phyloP scores from a whole-genome alignment of 2,888 invertebrate species.

The Hecatera dysodea region DNA sequence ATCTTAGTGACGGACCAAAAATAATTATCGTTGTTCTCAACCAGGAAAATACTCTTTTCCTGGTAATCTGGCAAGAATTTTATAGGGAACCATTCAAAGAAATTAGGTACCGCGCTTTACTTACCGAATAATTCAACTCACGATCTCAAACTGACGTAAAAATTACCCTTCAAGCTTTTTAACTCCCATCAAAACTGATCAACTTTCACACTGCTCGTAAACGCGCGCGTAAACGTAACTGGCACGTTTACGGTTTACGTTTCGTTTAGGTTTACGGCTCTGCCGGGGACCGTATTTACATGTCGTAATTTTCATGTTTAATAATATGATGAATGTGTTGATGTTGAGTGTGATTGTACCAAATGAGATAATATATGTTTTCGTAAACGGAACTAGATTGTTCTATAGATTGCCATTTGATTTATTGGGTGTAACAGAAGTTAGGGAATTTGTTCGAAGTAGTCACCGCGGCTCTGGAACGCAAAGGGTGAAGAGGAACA shows the following conservation, averaged over 20 bases:
- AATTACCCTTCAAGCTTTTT: constrained; percentile 37
- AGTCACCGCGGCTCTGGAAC: too few species aligned
- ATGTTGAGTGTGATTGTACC: constrained; percentile 33
- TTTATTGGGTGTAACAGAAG: too few species aligned
- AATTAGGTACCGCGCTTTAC: neutral
- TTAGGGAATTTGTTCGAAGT: too few species aligned
- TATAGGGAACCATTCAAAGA: neutral
- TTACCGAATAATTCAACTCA: constrained; percentile 24
- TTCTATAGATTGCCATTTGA: neutral
- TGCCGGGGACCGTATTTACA: constrained; percentile 69
- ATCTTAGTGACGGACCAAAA: too few species aligned
- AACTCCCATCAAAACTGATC: constrained; percentile 58
- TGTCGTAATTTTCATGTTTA: constrained; percentile 64
- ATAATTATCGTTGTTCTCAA: too few species aligned
- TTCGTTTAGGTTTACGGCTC: constrained; percentile 74
- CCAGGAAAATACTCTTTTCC: too few species aligned
- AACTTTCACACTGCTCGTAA: constrained; percentile 69
- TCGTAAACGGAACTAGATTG: constrained; percentile 10
- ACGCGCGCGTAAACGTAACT: constrained; percentile 70
- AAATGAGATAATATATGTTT: constrained; percentile 26
- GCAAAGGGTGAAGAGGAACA: too few species aligned
- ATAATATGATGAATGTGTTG: constrained; percentile 49
- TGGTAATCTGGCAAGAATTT: neutral
- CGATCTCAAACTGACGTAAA: constrained; percentile 38
- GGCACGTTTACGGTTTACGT: constrained; percentile 73